These are phyloP conservation scores for Saimiri boliviensis DNA, from an alignment of 2,113 vertebrate species.

Conservation along the genomic window DNA sequence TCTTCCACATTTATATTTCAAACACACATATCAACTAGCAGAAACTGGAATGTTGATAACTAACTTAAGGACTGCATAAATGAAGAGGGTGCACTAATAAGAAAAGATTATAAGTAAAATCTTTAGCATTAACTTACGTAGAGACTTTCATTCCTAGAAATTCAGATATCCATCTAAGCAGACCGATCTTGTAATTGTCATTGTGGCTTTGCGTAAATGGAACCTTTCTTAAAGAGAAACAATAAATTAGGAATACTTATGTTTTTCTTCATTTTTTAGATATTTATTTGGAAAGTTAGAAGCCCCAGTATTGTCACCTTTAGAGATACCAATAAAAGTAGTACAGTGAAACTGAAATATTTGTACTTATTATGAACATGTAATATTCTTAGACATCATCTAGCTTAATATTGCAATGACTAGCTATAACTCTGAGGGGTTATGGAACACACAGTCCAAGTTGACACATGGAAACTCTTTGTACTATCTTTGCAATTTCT, in stretches of 20 bases:
- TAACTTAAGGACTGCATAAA: not conserved
- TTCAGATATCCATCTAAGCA: not conserved
- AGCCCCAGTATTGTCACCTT: not conserved
- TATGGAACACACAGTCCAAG: not conserved
- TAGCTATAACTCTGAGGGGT: not conserved
- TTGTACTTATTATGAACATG: not conserved
- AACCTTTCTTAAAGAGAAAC: not conserved
- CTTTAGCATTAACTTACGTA: not conserved
- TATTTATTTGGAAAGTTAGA: not conserved
- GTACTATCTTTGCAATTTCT: not conserved
- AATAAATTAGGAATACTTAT: not conserved
- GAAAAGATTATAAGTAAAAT: constrained; percentile 33
- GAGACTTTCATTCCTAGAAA: constrained; percentile 1
- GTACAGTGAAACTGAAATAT: not conserved
- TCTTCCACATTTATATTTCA: not conserved
- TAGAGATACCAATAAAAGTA: not conserved
- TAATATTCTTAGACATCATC: not conserved
- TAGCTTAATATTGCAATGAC: not conserved
- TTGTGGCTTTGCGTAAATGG: not conserved
- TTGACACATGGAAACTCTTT: not conserved
- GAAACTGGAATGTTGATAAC: not conserved
- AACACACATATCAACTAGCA: not conserved
- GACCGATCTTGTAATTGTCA: not conserved
- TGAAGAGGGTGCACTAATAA: not conserved
- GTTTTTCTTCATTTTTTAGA: not conserved